Percentiles rank a stretch among this genome's conserved stretches.
phyloP scores from a whole-genome alignment of 2,797 vertebrate genomes.

The Micropoecilia bifurca region DNA sequence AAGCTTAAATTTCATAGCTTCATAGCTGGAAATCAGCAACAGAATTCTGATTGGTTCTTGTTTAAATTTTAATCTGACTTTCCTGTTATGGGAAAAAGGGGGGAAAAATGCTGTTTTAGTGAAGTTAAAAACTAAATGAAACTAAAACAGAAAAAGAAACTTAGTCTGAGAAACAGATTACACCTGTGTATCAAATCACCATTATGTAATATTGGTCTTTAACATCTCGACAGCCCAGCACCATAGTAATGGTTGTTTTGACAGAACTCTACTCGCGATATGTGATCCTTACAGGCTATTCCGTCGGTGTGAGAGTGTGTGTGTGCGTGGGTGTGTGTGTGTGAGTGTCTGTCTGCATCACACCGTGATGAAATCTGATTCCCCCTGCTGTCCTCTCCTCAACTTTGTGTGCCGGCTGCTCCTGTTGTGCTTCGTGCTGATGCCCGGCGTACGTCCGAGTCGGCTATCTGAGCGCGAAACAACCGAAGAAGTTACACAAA shows the following conservation, averaged over 20 bases:
- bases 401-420: conserved; percentile 37
- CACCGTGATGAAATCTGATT: conserved; percentile 64
- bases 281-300: conserved; percentile 51
- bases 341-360: conserved; percentile 39
- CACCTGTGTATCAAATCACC: background rate
- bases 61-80: background rate
- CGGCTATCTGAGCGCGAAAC: background rate
- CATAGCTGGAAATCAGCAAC: background rate
- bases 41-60: background rate
- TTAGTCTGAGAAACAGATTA: background rate
- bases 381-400: conserved; percentile 54
- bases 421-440: conserved; percentile 14
- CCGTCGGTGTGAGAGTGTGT: conserved; percentile 32
- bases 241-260: conserved; percentile 55
- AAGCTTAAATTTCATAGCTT: background rate
- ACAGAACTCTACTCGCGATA: conserved; percentile 59
- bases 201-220: background rate
- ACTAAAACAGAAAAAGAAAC: background rate
- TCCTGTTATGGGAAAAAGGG: background rate
- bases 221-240: conserved; percentile 31
- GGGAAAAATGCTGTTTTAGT: background rate
- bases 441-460: conserved; percentile 1
- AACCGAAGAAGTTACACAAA: background rate
- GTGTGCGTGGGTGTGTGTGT: conserved; percentile 34
- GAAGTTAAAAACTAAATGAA: background rate